Conservation (phyloP, 2,113 vertebrate species). For the Thunnus maccoyii region DNA sequence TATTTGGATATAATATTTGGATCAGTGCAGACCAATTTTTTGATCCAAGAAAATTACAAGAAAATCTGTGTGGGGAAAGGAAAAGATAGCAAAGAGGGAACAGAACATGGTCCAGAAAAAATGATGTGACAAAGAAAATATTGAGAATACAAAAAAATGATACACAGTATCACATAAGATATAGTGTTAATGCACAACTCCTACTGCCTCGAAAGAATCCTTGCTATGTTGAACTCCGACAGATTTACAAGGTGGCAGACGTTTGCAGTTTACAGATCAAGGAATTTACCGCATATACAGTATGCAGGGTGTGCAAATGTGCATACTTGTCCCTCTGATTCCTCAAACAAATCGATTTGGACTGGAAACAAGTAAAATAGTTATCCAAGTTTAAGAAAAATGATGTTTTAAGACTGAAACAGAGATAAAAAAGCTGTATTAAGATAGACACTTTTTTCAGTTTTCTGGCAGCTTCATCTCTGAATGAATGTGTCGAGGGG, state of each 20-base stretch:
- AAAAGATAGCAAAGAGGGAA: neutral
- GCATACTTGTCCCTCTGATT: neutral
- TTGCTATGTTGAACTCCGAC: slow-evolving; percentile 22
- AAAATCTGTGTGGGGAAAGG: neutral
- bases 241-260: slow-evolving; percentile 51
- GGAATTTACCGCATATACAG: slow-evolving; percentile 33
- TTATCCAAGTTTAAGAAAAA: slow-evolving; percentile 9
- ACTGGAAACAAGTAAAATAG: neutral
- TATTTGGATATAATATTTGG: too few relatives aligned
- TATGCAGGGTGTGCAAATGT: neutral
- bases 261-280: slow-evolving; percentile 20
- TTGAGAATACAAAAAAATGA: neutral
- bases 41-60: too few relatives aligned
- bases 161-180: neutral
- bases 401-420: slow-evolving; percentile 8
- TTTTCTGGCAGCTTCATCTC: slow-evolving; percentile 40
- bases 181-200: slow-evolving; percentile 10
- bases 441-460: slow-evolving; percentile 27
- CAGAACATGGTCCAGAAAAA: neutral
- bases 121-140: neutral
- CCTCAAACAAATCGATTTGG: slow-evolving; percentile 4
- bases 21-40: too few relatives aligned
- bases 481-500: slow-evolving; percentile 54
- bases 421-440: slow-evolving; percentile 28
- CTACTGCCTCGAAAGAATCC: slow-evolving; percentile 33